Percentiles rank a stretch among this genome's conserved stretches.
Conservation (phyloP, 2,797 vertebrate genomes). For the Hirundo rustica region DNA sequence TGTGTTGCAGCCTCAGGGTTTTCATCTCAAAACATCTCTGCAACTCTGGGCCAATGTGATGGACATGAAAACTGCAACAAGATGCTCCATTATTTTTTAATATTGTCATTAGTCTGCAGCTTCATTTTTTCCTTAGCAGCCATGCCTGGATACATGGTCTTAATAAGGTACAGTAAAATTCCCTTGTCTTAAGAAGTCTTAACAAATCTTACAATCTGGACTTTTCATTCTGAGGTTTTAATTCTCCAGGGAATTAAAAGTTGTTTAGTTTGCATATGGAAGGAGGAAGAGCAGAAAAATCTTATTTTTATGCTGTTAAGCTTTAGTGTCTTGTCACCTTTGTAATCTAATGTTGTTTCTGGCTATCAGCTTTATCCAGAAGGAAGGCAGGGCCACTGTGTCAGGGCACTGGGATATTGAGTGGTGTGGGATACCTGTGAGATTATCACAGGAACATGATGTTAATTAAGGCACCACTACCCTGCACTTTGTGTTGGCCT, state of each 20-base stretch:
- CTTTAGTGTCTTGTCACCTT: neutral
- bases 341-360: neutral
- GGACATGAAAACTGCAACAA: conserved; percentile 77
- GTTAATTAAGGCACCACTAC: neutral
- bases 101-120: conserved; percentile 82
- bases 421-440: neutral
- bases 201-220: too few species aligned
- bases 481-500: neutral
- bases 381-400: neutral
- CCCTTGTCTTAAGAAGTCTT: neutral
- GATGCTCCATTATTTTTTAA: conserved; percentile 89
- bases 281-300: neutral
- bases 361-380: neutral
- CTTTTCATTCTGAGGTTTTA: neutral
- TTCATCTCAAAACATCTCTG: conserved; percentile 79
- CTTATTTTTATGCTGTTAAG: neutral
- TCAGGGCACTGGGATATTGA: neutral
- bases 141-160: conserved; percentile 92
- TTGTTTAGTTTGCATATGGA: neutral
- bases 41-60: conserved; percentile 84
- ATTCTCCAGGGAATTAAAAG: neutral
- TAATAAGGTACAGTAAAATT: conserved; percentile 82
- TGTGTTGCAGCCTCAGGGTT: conserved; percentile 80
- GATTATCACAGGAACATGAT: neutral
- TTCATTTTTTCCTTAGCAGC: conserved; percentile 88